These are phyloP conservation scores for Noturus placidus DNA, from an alignment of 2,113 vertebrate species.

Conservation along the genomic window DNA sequence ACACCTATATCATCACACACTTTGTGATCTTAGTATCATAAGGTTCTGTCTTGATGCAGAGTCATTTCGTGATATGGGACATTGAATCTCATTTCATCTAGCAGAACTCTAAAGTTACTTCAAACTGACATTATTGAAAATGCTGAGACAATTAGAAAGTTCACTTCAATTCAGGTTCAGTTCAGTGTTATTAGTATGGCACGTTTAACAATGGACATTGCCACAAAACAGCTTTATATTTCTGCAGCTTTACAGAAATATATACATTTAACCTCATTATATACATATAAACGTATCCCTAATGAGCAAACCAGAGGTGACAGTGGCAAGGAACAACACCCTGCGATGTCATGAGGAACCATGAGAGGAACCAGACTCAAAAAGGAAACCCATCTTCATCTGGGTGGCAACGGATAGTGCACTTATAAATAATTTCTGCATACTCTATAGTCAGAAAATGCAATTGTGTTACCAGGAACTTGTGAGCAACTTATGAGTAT, in stretches of 20 bases:
- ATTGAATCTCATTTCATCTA: neutral
- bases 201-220: neutral
- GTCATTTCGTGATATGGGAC: neutral
- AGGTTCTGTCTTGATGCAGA: neutral
- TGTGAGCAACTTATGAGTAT: neutral
- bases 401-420: neutral
- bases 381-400: neutral
- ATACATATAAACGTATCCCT: neutral
- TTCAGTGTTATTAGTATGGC: neutral
- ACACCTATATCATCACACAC: neutral
- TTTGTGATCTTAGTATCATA: neutral
- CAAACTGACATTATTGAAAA: neutral
- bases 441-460: neutral
- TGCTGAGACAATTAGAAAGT: neutral
- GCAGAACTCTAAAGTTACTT: neutral
- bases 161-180: neutral
- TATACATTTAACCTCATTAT: neutral
- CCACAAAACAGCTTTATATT: neutral
- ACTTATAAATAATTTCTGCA: neutral
- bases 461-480: neutral
- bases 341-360: neutral
- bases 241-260: neutral
- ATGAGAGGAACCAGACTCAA: neutral
- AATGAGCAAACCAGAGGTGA: neutral
- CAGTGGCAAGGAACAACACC: neutral